Percentiles rank a stretch among this genome's conserved stretches.
phyloP scores from a whole-genome alignment of 2,113 vertebrate genomes.

The Cheirogaleus medius region DNA sequence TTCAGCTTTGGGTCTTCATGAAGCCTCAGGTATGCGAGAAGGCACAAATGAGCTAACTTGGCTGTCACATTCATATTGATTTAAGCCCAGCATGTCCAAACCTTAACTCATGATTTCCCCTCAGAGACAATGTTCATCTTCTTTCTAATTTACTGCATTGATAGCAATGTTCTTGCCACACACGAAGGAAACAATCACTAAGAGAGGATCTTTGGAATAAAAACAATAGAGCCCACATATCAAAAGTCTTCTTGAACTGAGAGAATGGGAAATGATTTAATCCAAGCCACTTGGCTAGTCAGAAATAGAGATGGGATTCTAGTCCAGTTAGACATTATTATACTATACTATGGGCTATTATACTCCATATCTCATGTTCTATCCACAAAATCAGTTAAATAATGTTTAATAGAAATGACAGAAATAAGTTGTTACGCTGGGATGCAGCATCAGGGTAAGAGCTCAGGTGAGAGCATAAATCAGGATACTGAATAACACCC shows the following conservation, averaged over 20 bases:
- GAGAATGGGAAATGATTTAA: background rate
- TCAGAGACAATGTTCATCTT: background rate
- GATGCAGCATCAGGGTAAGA: no score
- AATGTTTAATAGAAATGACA: background rate
- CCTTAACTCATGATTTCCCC: background rate
- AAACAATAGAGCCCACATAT: no score
- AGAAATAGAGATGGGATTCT: background rate
- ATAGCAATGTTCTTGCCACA: background rate
- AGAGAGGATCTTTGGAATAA: background rate
- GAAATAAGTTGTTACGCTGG: background rate
- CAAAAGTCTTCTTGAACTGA: background rate
- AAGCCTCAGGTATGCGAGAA: background rate
- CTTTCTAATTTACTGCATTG: background rate
- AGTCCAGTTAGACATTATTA: background rate
- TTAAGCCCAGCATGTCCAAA: background rate
- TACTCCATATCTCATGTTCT: background rate
- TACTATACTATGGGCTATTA: no score
- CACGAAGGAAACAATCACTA: background rate
- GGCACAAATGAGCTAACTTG: background rate
- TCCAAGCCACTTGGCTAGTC: background rate
- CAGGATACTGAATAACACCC: background rate
- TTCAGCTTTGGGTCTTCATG: background rate
- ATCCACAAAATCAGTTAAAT: background rate
- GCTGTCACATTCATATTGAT: background rate
- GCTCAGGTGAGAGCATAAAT: background rate